These are phyloP conservation scores for Paguma larvata DNA, from an alignment of 2,797 vertebrate genomes.

Conservation along the genomic window DNA sequence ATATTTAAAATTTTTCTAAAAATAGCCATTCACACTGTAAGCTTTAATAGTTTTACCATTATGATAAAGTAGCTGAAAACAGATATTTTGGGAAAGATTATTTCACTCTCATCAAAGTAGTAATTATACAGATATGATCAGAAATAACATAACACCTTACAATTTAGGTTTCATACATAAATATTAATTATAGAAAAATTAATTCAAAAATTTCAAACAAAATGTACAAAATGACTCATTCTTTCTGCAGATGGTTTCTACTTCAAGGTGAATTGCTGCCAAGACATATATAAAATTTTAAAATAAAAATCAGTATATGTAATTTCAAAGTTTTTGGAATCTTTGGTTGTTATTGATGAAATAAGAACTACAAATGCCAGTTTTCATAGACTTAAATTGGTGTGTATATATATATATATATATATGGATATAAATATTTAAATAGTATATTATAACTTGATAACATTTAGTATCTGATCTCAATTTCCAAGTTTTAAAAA, in stretches of 20 bases:
- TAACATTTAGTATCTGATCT: neutral
- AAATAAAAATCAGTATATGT: conserved; percentile 60
- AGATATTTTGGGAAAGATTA: neutral
- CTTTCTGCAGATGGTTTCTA: conserved; percentile 69
- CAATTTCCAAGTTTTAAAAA: conserved; percentile 23
- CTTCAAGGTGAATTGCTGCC: conserved; percentile 49
- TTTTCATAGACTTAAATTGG: neutral
- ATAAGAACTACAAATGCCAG: neutral
- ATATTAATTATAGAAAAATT: conserved; percentile 54
- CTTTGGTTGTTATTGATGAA: conserved; percentile 43
- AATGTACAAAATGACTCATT: conserved; percentile 70
- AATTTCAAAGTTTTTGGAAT: conserved; percentile 48
- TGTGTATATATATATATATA: neutral
- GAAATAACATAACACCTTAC: neutral
- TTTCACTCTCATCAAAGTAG: neutral
- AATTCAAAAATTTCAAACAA: conserved; percentile 48
- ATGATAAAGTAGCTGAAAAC: neutral
- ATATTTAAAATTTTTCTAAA: neutral
- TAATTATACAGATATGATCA: neutral
- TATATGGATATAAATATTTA: neutral
- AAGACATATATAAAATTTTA: conserved; percentile 57
- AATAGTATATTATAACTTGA: neutral
- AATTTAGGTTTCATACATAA: neutral
- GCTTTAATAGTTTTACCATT: neutral
- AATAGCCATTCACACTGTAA: neutral